Percentiles rank a stretch among this genome's conserved stretches.
phyloP scores from a whole-genome alignment of 2,888 invertebrate genomes.

The Pachydiplax longipennis region DNA sequence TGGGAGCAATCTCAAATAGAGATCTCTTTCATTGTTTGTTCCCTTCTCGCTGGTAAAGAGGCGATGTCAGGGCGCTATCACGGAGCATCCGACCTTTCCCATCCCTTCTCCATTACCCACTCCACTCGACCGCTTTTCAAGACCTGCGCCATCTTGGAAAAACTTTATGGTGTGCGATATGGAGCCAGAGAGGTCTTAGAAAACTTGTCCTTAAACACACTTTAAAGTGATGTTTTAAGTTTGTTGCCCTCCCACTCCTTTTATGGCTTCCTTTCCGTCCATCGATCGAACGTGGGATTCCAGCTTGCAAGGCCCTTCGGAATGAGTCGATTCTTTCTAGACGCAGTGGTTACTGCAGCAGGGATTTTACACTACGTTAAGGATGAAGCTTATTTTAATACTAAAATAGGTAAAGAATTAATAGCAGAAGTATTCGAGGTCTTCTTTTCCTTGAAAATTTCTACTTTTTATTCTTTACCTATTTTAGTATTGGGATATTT shows the following conservation, averaged over 20 bases:
- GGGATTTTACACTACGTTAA: too few species aligned
- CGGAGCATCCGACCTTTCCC: not conserved
- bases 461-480: too few species aligned
- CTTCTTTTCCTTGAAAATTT: too few species aligned
- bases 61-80: not conserved
- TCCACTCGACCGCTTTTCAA: too few species aligned
- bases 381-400: too few species aligned
- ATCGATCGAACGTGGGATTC: not conserved
- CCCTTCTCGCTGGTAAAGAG: not conserved
- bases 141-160: not conserved
- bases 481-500: too few species aligned
- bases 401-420: too few species aligned
- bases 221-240: not conserved
- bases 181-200: not conserved
- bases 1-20: not conserved
- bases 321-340: not conserved
- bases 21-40: conserved; percentile 1
- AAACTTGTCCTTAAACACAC: not conserved
- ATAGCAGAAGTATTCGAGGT: too few species aligned
- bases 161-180: not conserved
- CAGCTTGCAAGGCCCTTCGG: not conserved
- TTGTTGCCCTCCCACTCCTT: not conserved
- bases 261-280: not conserved
- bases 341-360: too few species aligned
- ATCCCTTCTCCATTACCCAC: not conserved